Evolutionary conservation across 2,888 invertebrate species (phyloP).

Genomic region (Antheraea yamamai): DNA sequence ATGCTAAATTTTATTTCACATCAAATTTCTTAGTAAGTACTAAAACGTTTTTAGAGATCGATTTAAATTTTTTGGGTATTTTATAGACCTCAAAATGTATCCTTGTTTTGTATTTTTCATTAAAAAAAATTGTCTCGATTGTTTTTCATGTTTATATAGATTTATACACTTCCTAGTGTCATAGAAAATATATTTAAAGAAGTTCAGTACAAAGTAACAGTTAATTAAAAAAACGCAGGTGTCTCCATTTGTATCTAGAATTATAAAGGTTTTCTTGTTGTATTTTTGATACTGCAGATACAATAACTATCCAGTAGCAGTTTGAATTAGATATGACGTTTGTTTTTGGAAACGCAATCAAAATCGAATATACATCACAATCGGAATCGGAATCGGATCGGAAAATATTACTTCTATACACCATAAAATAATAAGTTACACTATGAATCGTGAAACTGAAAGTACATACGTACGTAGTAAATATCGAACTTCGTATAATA

Average conservation of each 20-base stretch:
- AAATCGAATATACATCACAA: neutral
- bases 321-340: neutral
- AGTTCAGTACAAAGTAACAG: neutral
- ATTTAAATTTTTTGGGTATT: neutral
- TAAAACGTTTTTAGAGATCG: constrained; percentile 28
- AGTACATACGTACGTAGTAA: constrained; percentile 10
- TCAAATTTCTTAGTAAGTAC: constrained; percentile 38
- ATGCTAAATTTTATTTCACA: constrained; percentile 34
- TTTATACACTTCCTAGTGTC: neutral
- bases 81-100: neutral
- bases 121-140: neutral
- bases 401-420: constrained; percentile 11
- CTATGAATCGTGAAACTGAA: constrained; percentile 14
- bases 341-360: neutral
- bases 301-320: neutral
- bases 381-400: too few relatives aligned
- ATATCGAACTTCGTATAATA: constrained; percentile 5
- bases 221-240: neutral
- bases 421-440: constrained; percentile 21
- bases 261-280: neutral
- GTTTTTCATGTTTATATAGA: neutral
- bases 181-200: neutral
- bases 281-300: neutral
- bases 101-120: neutral
- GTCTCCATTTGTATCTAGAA: neutral